Evolutionary conservation across 2,888 invertebrate species (phyloP), one percentile per base, ranked within the genome.

Genomic region (Stenurella melanura): DNA sequence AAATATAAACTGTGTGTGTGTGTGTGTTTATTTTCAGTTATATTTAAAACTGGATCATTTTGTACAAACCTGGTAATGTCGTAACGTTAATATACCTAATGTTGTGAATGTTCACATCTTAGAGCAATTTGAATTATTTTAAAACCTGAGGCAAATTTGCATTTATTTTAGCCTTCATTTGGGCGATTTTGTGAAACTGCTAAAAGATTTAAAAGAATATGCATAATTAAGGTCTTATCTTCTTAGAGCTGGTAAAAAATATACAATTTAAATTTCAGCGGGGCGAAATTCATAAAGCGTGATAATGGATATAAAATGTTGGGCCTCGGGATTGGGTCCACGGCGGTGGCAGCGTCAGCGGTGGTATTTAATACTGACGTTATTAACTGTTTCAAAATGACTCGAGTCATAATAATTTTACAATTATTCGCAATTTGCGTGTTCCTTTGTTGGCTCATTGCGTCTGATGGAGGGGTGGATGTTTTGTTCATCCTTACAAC

Each of bases 371-470:
- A 67, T 67, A 50, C 54, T 54, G 17, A 26, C 61, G 9, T 54
- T 12, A 72, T 63, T 72, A 72, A 61, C 71, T 21, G 71, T 50
- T 67, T 67, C 9, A 50, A 72, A 63, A 63, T 50, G 50, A 26
- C 50, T 17, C 15, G 11, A 34, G 50, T 19, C 19, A 30, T 63
- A 21, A 50, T 54, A 72, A 72, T 63, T 63, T 63, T 58, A 61
- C 63, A 72, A 72, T 72, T 61, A 50, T 21, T 7, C 50, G 26
- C 71, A 63, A 72, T 72, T 72, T 63, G 71, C 63, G 34, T 58
- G 71, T 26, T 42, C 61, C 71, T 72, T 72, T 72, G 71, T 63
- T 54, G 71, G 50, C 58, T 42, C 19, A 17, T 64, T 18, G 60
- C 71, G 61, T 19, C 60, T 70, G 71, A 54, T 50, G 50, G 71